Conservation (phyloP, 1,140 invertebrate genomes). For the Euschistus heros region DNA sequence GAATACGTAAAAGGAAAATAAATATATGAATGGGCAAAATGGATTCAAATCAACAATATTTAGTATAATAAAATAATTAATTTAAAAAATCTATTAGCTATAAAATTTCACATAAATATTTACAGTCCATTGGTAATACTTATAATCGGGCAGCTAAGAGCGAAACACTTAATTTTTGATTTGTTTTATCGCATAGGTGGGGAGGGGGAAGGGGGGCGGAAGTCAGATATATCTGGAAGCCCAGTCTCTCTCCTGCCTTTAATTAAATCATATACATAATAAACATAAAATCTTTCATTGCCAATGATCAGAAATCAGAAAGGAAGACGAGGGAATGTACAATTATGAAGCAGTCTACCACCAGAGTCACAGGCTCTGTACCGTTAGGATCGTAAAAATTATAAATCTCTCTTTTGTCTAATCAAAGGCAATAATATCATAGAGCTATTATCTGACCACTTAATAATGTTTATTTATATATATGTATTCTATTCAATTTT, state of each 20-base stretch:
- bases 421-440: background rate
- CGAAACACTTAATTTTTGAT: constrained; percentile 17
- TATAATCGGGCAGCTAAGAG: constrained; percentile 11
- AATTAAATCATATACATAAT: background rate
- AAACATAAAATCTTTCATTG: too few species aligned
- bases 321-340: too few species aligned
- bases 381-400: background rate
- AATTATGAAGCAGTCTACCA: too few species aligned
- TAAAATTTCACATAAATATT: constrained; percentile 1
- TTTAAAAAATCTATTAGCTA: background rate
- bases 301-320: too few species aligned
- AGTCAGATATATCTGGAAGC: constrained; percentile 14
- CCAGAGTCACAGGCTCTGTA: too few species aligned
- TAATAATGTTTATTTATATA: constrained; percentile 5
- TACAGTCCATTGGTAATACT: constrained; percentile 13
- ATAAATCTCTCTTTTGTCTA: background rate
- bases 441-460: background rate
- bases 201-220: constrained; percentile 7
- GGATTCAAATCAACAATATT: background rate
- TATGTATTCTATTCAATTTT: constrained; percentile 6
- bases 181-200: background rate
- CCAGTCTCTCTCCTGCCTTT: constrained; percentile 14
- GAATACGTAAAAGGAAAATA: background rate
- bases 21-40: background rate
- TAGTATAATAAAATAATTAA: background rate